phyloP scores from a whole-genome alignment of 2,888 invertebrate genomes.

The Torymus auratus region DNA sequence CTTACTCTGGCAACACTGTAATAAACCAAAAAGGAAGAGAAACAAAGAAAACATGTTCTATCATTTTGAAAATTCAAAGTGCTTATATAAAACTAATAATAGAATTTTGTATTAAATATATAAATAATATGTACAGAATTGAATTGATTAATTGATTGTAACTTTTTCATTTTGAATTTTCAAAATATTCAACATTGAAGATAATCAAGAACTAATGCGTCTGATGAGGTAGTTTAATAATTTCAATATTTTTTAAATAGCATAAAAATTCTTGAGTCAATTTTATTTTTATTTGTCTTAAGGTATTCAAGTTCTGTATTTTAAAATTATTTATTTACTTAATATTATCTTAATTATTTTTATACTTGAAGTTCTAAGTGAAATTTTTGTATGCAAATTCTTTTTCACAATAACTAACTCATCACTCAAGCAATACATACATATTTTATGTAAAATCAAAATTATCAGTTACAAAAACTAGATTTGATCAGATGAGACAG shows the following conservation, averaged over 20 bases:
- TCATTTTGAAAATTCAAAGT: constrained; percentile 17
- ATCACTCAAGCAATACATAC: constrained; percentile 17
- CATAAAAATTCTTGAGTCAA: neutral
- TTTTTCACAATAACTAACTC: constrained; percentile 3
- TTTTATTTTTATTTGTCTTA: neutral
- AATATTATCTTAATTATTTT: no score
- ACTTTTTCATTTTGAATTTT: neutral
- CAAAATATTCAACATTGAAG: no score
- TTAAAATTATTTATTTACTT: no score
- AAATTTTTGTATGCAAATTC: no score
- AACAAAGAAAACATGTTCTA: constrained; percentile 2
- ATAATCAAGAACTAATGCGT: no score
- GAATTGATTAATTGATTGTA: constrained; percentile 15
- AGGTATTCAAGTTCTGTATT: no score
- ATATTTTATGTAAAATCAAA: constrained; percentile 20
- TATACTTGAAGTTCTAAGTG: no score
- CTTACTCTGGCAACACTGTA: constrained; percentile 20
- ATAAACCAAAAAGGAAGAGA: neutral
- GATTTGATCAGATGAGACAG: constrained; percentile 40
- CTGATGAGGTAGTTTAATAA: constrained; percentile 25
- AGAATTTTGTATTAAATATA: neutral
- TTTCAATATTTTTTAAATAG: neutral
- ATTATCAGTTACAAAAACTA: constrained; percentile 44
- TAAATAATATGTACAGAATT: no score
- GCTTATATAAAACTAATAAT: neutral